A percentile compares a stretch with the other conserved stretches of the same genome.
Evolutionary conservation across 2,888 invertebrate genomes (phyloP).

Genomic region (Mylabris sibirica): DNA sequence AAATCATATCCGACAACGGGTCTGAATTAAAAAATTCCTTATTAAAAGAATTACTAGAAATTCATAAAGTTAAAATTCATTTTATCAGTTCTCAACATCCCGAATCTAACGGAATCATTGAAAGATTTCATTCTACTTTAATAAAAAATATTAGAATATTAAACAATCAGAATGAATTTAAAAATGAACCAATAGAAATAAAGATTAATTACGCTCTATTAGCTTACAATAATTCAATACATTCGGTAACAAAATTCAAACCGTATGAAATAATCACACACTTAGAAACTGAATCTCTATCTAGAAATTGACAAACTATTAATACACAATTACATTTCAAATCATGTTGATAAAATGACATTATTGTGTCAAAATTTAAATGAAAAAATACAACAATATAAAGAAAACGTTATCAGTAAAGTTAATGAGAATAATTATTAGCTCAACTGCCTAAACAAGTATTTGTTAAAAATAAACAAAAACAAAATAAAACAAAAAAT

Average conservation of each 20-base stretch:
- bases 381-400: background rate
- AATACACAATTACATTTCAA: background rate
- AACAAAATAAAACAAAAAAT: background rate
- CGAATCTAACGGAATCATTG: conserved; percentile 21
- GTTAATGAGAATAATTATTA: background rate
- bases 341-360: background rate
- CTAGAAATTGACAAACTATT: background rate
- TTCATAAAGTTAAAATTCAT: conserved; percentile 24
- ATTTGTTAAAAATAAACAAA: background rate
- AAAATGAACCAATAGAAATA: conserved; percentile 7
- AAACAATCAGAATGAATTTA: conserved; percentile 1
- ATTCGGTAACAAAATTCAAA: background rate
- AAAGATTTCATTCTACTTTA: conserved; percentile 27
- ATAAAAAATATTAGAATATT: conserved; percentile 20
- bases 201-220: background rate
- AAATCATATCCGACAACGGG: conserved; percentile 26
- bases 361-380: background rate
- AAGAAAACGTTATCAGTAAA: background rate
- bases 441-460: background rate
- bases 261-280: background rate
- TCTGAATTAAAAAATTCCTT: conserved; percentile 20
- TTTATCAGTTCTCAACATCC: conserved; percentile 20
- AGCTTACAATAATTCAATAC: background rate
- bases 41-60: conserved; percentile 21
- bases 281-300: background rate